These are phyloP conservation scores for Panurus biarmicus DNA, from an alignment of 2,113 vertebrate species.

Conservation along the genomic window DNA sequence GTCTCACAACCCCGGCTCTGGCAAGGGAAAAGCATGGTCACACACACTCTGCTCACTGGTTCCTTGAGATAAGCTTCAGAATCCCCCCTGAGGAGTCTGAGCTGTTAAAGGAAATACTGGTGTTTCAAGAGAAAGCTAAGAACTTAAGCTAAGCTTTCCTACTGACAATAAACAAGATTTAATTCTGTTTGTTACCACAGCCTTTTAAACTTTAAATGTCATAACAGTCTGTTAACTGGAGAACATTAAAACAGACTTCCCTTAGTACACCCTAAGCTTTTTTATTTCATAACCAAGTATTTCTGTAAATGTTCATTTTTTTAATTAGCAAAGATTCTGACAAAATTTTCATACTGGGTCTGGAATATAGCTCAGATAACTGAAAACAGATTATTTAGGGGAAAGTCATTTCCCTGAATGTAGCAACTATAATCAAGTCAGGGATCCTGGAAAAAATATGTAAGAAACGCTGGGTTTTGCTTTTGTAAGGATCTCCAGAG, in stretches of 20 bases:
- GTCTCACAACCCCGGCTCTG: constrained; percentile 86
- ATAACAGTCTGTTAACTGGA: not conserved
- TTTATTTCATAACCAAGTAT: not conserved
- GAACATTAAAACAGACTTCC: not conserved
- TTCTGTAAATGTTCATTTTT: not conserved
- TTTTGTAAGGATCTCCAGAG: not conserved
- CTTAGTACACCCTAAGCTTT: not conserved
- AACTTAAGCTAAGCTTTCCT: not conserved
- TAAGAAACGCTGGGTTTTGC: not conserved
- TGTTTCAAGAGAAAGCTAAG: not conserved
- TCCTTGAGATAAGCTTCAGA: not conserved
- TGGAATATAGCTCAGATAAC: not conserved
- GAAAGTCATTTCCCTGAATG: not conserved
- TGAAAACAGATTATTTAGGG: not conserved
- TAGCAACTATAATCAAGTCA: not conserved
- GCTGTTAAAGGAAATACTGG: not conserved
- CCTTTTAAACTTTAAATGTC: not conserved
- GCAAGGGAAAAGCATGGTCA: not conserved
- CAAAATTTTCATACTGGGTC: not conserved
- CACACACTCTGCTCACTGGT: not conserved
- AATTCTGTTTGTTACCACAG: not conserved
- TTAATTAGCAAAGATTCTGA: not conserved
- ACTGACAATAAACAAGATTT: not conserved
- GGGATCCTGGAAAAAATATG: not conserved
- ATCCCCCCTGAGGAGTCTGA: not conserved